phyloP scores from a whole-genome alignment of 1,140 invertebrate species.

The Halotydeus destructor region DNA sequence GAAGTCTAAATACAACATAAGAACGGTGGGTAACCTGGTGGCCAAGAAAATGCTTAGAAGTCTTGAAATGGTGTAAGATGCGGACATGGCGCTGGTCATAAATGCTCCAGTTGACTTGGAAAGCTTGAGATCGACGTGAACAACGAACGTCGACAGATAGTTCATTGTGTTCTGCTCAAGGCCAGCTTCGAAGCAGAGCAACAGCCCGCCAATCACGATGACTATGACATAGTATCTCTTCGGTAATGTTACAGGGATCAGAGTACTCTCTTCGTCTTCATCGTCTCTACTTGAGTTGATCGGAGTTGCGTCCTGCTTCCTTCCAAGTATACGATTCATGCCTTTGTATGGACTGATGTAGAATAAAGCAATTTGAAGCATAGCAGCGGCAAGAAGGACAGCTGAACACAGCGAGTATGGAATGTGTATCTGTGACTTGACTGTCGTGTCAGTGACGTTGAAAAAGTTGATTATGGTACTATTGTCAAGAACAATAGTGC shows the following conservation, averaged over 20 bases:
- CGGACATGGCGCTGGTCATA: slow-evolving; percentile 4
- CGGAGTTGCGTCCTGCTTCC: not conserved
- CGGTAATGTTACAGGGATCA: not conserved
- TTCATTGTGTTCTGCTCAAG: slow-evolving; percentile 8
- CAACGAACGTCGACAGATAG: slow-evolving; percentile 8
- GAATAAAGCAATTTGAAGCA: not conserved
- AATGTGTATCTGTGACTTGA: too few relatives aligned
- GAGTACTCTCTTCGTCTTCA: not conserved
- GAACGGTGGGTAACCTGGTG: not conserved
- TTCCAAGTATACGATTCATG: not conserved
- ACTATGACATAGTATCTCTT: not conserved
- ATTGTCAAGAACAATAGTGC: not conserved
- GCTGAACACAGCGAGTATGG: too few relatives aligned
- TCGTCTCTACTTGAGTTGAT: not conserved
- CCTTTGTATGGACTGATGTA: not conserved
- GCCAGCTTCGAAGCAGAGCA: slow-evolving; percentile 6
- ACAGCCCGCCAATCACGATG: not conserved
- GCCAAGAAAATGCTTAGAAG: slow-evolving; percentile 5
- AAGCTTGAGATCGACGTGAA: not conserved
- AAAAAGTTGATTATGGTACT: not conserved
- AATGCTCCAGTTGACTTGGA: slow-evolving; percentile 1
- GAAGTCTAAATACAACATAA: not conserved
- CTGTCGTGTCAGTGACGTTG: not conserved
- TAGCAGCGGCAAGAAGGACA: too few relatives aligned
- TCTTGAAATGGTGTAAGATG: slow-evolving; percentile 2